Conservation (phyloP, 2,797 vertebrate genomes). For the Cuculus canorus region DNA sequence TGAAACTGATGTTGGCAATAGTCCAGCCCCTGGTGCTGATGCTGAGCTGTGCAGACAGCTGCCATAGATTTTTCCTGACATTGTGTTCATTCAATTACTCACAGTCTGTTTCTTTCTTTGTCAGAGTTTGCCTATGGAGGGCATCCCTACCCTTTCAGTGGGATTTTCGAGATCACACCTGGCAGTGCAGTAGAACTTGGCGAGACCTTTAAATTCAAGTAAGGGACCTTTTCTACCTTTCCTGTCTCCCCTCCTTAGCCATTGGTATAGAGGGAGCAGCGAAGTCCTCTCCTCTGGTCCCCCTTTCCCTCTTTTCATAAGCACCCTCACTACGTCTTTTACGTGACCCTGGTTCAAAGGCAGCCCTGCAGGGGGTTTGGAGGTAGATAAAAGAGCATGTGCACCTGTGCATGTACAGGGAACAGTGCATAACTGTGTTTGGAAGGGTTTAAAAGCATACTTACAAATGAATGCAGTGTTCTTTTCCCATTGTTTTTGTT, state of each 20-base stretch:
- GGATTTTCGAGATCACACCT: slow-evolving; percentile 92
- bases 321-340: background rate
- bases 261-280: background rate
- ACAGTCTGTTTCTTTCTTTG: slow-evolving; percentile 64
- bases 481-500: background rate
- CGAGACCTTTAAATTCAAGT: slow-evolving; percentile 97
- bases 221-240: slow-evolving; percentile 63
- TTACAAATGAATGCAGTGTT: background rate
- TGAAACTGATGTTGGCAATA: background rate
- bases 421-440: background rate
- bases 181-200: slow-evolving; percentile 88
- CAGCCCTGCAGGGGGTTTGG: background rate
- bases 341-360: background rate
- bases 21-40: background rate
- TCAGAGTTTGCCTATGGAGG: slow-evolving; percentile 94
- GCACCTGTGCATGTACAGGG: background rate
- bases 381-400: background rate
- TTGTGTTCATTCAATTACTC: background rate
- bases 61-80: background rate
- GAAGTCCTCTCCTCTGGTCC: background rate
- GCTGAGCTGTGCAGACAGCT: slow-evolving; percentile 20
- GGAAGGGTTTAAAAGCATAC: background rate
- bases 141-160: slow-evolving; percentile 92
- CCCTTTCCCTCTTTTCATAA: background rate
- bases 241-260: background rate